Conservation (phyloP, 1,140 invertebrate genomes). For the Babylonia areolata region DNA sequence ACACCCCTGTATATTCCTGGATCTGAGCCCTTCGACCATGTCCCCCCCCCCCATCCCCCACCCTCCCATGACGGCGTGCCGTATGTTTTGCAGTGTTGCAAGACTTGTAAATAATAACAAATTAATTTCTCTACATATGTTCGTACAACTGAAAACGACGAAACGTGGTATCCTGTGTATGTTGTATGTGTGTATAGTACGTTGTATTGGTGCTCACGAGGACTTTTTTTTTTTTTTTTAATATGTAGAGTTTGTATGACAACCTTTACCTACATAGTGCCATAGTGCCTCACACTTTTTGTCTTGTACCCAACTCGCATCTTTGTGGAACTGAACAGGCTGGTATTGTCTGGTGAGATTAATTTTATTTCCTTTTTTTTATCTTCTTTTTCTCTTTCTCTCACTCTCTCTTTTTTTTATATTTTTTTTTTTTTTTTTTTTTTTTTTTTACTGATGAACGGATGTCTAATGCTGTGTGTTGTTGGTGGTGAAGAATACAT, state of each 20-base stretch:
- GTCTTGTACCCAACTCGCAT: neutral
- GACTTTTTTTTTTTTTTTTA: too few species aligned
- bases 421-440: neutral
- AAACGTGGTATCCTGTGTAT: too few species aligned
- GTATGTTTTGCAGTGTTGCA: too few species aligned
- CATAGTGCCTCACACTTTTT: conserved; percentile 38
- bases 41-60: too few species aligned
- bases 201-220: conserved; percentile 33
- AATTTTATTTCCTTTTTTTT: neutral
- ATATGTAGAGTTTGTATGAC: conserved; percentile 16
- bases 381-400: neutral
- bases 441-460: neutral
- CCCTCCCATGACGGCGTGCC: too few species aligned
- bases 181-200: neutral
- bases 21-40: too few species aligned
- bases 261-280: conserved; percentile 27
- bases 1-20: too few species aligned
- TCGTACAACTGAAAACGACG: too few species aligned
- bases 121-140: too few species aligned
- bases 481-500: neutral
- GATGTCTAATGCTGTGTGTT: neutral
- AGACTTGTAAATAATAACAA: too few species aligned
- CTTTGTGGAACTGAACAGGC: conserved; percentile 6
- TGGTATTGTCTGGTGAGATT: neutral
- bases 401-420: too few species aligned